Evolutionary conservation across 2,888 invertebrate genomes (phyloP).

Genomic region (Micoletzkya japonica): DNA sequence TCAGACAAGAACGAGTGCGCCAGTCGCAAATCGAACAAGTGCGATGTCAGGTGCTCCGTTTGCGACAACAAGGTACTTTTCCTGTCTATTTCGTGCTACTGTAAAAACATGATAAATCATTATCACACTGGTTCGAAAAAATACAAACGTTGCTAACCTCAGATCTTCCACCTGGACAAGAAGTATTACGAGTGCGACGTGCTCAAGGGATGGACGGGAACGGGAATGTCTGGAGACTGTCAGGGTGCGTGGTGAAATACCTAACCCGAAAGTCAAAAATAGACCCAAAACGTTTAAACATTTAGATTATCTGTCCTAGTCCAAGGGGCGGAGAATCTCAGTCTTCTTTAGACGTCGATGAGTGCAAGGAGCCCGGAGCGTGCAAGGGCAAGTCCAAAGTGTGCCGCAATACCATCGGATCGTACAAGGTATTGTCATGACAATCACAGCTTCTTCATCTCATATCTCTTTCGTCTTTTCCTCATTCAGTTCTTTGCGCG

Average conservation of each 20-base stretch:
- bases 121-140: background rate
- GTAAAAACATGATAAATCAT: background rate
- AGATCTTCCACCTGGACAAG: slow-evolving; percentile 15
- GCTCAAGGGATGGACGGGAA: slow-evolving; percentile 16
- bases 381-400: slow-evolving; percentile 12
- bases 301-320: background rate
- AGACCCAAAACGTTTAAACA: background rate
- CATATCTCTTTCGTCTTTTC: no score
- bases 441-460: background rate
- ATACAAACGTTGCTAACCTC: background rate
- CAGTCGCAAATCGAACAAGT: background rate
- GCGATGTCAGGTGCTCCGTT: slow-evolving; percentile 7
- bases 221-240: slow-evolving; percentile 18
- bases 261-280: no score
- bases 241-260: background rate
- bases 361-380: slow-evolving; percentile 5
- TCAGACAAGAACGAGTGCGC: slow-evolving; percentile 25
- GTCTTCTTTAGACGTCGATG: slow-evolving; percentile 18
- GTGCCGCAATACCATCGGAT: slow-evolving; percentile 27
- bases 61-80: slow-evolving; percentile 18
- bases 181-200: slow-evolving; percentile 17
- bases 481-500: no score
- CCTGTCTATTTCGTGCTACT: background rate
- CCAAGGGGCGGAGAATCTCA: no score
- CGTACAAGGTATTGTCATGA: slow-evolving; percentile 21